phyloP scores from a whole-genome alignment of 2,113 vertebrate species.

The Dasyurus viverrinus region DNA sequence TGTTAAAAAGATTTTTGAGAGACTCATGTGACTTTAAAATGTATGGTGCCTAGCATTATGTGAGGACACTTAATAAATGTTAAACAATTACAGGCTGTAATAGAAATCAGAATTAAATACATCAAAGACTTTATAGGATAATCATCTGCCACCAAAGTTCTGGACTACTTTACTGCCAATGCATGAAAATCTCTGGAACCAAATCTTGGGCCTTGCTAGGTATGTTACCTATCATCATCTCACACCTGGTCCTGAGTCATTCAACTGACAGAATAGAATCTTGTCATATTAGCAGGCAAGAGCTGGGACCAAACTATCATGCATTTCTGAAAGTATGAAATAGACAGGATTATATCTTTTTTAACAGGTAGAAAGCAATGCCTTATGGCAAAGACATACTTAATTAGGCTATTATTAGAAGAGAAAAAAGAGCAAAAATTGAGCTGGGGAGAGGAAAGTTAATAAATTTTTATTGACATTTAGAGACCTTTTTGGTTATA shows the following conservation, averaged over 20 bases:
- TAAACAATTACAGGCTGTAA: not conserved
- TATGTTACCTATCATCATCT: not conserved
- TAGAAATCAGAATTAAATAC: not conserved
- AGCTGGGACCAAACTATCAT: not conserved
- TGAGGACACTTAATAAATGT: not conserved
- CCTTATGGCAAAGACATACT: not conserved
- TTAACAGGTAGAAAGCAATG: not conserved
- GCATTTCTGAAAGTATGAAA: not conserved
- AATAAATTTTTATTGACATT: not conserved
- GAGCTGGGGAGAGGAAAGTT: not conserved
- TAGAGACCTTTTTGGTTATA: not conserved
- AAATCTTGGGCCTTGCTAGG: not conserved
- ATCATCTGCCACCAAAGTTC: not conserved
- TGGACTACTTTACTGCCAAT: not conserved
- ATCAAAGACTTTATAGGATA: not conserved
- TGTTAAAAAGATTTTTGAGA: not conserved
- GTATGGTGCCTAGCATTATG: accelerated
- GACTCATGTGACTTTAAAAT: not conserved
- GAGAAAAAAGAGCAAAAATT: not conserved
- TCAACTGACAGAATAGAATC: not conserved
- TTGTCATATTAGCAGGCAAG: slow-evolving; percentile 8
- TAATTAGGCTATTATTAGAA: not conserved
- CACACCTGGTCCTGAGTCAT: not conserved
- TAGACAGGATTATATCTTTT: not conserved
- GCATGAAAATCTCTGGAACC: not conserved